phyloP scores from a whole-genome alignment of 2,888 invertebrate genomes.

The Mesochorus sp. region DNA sequence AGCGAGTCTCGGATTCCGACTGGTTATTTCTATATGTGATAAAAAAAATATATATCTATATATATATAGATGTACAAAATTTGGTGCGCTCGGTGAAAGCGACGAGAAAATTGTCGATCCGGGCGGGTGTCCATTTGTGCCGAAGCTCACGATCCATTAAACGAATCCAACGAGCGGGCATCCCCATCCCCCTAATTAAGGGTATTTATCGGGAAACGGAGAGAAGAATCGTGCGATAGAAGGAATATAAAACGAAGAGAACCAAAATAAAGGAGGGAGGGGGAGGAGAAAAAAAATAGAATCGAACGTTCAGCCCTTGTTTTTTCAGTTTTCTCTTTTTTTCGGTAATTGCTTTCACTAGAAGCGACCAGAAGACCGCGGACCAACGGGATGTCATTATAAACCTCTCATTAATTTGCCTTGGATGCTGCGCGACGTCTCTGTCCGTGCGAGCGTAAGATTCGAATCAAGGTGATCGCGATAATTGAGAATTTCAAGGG shows the following conservation, averaged over 20 bases:
- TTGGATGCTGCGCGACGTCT: slow-evolving; percentile 33
- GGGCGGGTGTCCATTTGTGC: slow-evolving; percentile 60
- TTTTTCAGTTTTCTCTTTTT: slow-evolving; percentile 28
- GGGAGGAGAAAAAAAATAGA: background rate
- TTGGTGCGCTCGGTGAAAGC: slow-evolving; percentile 35
- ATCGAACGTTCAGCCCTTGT: slow-evolving; percentile 25
- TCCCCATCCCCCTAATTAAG: slow-evolving; percentile 73
- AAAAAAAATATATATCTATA: too few relatives aligned
- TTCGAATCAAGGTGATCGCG: slow-evolving; percentile 32
- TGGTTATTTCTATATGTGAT: too few relatives aligned
- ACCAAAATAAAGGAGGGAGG: slow-evolving; percentile 51
- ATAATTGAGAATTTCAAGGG: slow-evolving; percentile 51
- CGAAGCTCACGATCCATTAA: slow-evolving; percentile 77
- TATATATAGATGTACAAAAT: too few relatives aligned
- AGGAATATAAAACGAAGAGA: slow-evolving; percentile 53
- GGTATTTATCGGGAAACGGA: slow-evolving; percentile 77
- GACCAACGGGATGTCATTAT: slow-evolving; percentile 54
- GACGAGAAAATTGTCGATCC: slow-evolving; percentile 62
- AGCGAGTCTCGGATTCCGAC: too few relatives aligned
- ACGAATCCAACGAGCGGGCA: slow-evolving; percentile 73
- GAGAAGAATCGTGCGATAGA: slow-evolving; percentile 57
- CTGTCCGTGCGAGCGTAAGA: background rate
- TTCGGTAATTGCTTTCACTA: slow-evolving; percentile 56
- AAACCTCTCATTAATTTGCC: slow-evolving; percentile 55
- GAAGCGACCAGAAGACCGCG: slow-evolving; percentile 39